Base-by-base conservation (phyloP, 2,888 invertebrate genomes). In the Euspilapteryx auroguttella region DNA sequence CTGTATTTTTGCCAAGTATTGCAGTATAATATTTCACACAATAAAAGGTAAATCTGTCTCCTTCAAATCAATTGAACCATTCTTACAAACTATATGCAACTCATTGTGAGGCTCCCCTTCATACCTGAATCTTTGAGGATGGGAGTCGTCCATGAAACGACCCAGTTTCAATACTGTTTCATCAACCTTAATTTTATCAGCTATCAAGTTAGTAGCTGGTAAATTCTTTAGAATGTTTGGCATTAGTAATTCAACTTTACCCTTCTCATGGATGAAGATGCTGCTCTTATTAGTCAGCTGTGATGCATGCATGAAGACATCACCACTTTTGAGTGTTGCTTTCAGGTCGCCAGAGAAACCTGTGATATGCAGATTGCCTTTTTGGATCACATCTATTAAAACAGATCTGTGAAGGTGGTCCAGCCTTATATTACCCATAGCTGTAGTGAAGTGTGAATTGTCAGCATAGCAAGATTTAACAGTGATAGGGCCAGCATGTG, bases 241-340 rank as follows among this genome's bases (percentile, higher is more conserved):
- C 25, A 78, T 58, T 1, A 62, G 35, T n/a, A 78, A 40, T 27
- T 73, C 62, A 1, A 77, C 76, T 47, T 71, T 64, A 1, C 77
- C 77, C 15, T 76, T 71, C 41, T 77, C 77, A 40, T 77, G 77
- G 32, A 77, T 69, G 34, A 77, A 77, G 35, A 77, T 73, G 40
- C 75, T 77, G 38, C 65, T 76, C 41, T 75, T 76, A 1, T 64
- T 58, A 8, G 49, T 55, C 4, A 78, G 47, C 34, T 68, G 54
- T 29, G 73, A 55, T 2, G 63, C 75, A 37, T 73, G 71, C 57
- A 77, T 57, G 29, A 44, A 66, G 2, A 77, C 73, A 26, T 76
- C 65, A 1, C 77, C 77, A 37, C 76, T 71, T 38, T 77, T 77
- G 14, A 77, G 39, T 2, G 68, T 57, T 17, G 77, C 77, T 34